Conservation (phyloP, 1,140 invertebrate genomes). For the Drosophila sturtevanti region DNA sequence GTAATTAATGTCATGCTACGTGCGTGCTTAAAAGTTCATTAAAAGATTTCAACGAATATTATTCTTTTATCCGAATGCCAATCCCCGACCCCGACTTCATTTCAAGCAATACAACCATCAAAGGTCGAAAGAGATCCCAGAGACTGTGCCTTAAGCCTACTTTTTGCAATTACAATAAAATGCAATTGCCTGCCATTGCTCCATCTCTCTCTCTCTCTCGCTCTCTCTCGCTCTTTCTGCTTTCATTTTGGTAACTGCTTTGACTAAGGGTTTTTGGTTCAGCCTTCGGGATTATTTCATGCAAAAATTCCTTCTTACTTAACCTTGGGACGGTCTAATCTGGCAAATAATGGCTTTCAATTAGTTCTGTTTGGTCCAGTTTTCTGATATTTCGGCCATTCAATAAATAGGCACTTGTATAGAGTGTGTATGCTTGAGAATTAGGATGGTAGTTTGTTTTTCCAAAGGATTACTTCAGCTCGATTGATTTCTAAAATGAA, state of each 20-base stretch:
- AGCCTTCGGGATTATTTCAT: constrained; percentile 37
- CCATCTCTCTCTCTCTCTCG: background rate
- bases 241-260: constrained; percentile 68
- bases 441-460: no score
- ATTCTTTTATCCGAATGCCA: constrained; percentile 51
- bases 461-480: no score
- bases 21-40: constrained; percentile 76
- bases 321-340: constrained; percentile 69
- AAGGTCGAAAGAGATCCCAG: constrained; percentile 46
- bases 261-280: constrained; percentile 46
- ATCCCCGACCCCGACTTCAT: background rate
- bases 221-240: background rate
- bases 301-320: constrained; percentile 60
- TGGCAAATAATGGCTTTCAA: constrained; percentile 76
- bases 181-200: constrained; percentile 63
- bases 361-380: constrained; percentile 67
- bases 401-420: no score
- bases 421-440: no score
- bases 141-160: constrained; percentile 27
- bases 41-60: constrained; percentile 34
- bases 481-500: no score
- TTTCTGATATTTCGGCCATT: background rate
- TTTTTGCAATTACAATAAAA: constrained; percentile 62
- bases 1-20: constrained; percentile 71
- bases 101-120: constrained; percentile 38